A percentile compares a stretch with the other conserved stretches of the same genome.
Evolutionary conservation across 1,140 invertebrate species (phyloP).

Genomic region (Drosophila athabasca): DNA sequence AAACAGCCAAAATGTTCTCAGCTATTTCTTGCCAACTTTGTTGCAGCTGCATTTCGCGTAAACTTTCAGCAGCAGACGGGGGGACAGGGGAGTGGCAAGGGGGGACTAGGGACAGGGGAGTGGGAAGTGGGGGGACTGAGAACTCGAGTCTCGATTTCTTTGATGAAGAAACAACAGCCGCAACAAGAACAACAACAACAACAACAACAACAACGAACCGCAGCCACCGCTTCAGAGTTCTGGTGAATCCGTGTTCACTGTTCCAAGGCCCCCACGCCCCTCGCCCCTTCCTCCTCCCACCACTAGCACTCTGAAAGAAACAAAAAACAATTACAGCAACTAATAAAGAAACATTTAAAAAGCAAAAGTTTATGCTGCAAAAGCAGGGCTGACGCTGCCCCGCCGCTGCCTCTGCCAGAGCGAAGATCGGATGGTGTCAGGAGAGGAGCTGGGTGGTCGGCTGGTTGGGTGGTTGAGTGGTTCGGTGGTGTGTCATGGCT

Average conservation of each 20-base stretch:
- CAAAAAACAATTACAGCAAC: constrained; percentile 79
- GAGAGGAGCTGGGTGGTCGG: not conserved
- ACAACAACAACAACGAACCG: constrained; percentile 29
- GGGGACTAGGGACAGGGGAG: constrained; percentile 33
- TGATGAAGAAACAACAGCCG: constrained; percentile 54
- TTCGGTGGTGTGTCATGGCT: constrained; percentile 1
- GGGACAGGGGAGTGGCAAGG: not conserved
- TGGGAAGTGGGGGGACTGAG: constrained; percentile 5
- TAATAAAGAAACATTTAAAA: constrained; percentile 83
- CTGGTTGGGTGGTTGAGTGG: not conserved
- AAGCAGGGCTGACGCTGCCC: constrained; percentile 12
- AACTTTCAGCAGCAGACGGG: constrained; percentile 50
- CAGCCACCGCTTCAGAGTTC: constrained; percentile 44
- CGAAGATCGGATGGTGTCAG: constrained; percentile 13
- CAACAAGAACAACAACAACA: constrained; percentile 32
- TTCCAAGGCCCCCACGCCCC: not conserved
- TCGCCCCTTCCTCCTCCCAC: too few species aligned
- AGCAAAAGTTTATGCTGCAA: constrained; percentile 71
- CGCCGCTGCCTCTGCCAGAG: not conserved
- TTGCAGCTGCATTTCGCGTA: constrained; percentile 67
- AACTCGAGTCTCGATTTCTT: constrained; percentile 72
- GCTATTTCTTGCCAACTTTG: constrained; percentile 59
- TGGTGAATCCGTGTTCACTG: constrained; percentile 34
- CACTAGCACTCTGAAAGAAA: constrained; percentile 19
- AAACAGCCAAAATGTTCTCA: constrained; percentile 35